Conservation (phyloP, 2,888 invertebrate species). For the Dolichopus griseipennis region DNA sequence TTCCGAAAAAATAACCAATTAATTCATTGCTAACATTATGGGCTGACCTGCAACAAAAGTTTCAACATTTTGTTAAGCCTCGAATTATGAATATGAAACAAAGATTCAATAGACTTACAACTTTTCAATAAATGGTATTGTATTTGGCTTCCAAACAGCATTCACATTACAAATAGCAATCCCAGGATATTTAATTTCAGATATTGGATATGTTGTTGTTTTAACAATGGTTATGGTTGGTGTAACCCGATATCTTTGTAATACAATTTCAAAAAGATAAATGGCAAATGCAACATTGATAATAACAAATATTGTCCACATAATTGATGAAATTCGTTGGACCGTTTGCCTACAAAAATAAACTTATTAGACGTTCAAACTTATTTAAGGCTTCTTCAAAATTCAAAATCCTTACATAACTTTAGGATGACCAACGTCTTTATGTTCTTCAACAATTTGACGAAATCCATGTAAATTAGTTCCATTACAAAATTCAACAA, state of each 20-base stretch:
- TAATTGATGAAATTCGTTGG: background rate
- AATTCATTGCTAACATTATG: background rate
- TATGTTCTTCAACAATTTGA: constrained; percentile 2
- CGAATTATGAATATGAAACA: too few species aligned
- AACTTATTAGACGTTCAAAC: background rate
- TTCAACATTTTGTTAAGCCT: too few species aligned
- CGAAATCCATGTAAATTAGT: constrained; percentile 8
- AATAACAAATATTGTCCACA: constrained; percentile 22
- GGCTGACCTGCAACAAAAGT: background rate
- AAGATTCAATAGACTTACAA: constrained; percentile 43
- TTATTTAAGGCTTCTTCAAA: background rate
- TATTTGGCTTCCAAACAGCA: constrained; percentile 47
- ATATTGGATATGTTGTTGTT: constrained; percentile 54
- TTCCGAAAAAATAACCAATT: background rate
- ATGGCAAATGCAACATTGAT: constrained; percentile 25
- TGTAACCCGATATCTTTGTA: constrained; percentile 27
- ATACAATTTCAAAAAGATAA: constrained; percentile 26
- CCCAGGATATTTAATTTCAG: constrained; percentile 58
- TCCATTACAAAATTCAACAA: background rate
- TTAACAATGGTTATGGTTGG: constrained; percentile 41
- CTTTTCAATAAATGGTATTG: constrained; percentile 41
- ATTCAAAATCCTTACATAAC: background rate
- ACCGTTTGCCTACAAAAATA: background rate
- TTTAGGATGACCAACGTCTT: background rate
- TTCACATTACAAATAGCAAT: constrained; percentile 56